These are phyloP conservation scores for Danaus chrysippus DNA, from an alignment of 2,888 invertebrate species.

Conservation along the genomic window DNA sequence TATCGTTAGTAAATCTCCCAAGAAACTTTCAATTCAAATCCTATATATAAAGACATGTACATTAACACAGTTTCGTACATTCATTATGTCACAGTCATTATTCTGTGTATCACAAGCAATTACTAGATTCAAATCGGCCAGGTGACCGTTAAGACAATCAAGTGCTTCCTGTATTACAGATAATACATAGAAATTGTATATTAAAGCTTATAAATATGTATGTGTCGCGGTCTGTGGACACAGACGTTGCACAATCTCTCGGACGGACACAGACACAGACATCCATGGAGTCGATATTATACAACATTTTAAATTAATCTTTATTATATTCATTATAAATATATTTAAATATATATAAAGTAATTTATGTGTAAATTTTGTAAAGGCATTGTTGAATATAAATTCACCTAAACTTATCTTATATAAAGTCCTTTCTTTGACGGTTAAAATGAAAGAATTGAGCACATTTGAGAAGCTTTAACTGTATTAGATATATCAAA, in stretches of 20 bases:
- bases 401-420: no score
- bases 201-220: constrained; percentile 78
- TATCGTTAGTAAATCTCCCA: background rate
- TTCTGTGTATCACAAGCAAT: constrained; percentile 43
- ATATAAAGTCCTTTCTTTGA: no score
- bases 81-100: constrained; percentile 10
- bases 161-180: constrained; percentile 74
- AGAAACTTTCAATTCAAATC: background rate
- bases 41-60: background rate
- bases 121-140: constrained; percentile 53
- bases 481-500: no score
- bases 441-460: no score
- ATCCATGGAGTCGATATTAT: constrained; percentile 32
- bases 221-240: constrained; percentile 76
- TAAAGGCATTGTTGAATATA: no score
- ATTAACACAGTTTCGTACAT: background rate
- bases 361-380: no score
- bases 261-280: constrained; percentile 46
- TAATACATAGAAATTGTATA: constrained; percentile 79
- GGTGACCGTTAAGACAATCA: constrained; percentile 75
- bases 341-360: no score
- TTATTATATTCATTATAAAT: no score
- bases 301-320: no score
- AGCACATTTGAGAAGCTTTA: no score
- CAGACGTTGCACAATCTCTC: constrained; percentile 73